A percentile compares a stretch with the other conserved stretches of the same genome.
These are phyloP conservation scores for Tupaia tana DNA, from an alignment of 2,113 vertebrate genomes.

Conservation along the genomic window DNA sequence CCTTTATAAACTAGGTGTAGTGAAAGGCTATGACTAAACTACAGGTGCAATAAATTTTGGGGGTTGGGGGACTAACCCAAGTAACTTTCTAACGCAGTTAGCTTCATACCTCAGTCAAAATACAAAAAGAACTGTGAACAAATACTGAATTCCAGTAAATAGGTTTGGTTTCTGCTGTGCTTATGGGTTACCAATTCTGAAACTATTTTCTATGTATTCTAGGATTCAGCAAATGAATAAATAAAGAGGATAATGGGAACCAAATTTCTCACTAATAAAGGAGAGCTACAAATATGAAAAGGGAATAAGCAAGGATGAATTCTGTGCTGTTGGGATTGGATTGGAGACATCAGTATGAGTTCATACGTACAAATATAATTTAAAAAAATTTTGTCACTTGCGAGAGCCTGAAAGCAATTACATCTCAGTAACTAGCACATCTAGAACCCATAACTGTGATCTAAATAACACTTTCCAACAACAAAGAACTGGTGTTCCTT, in stretches of 20 bases:
- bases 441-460: background rate
- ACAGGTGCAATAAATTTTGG: background rate
- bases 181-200: background rate
- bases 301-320: background rate
- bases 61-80: background rate
- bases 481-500: background rate
- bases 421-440: background rate
- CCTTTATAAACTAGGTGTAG: background rate
- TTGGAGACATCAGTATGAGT: background rate
- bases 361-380: background rate
- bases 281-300: background rate
- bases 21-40: slow-evolving; percentile 34
- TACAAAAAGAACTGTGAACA: background rate
- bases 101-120: slow-evolving; percentile 3
- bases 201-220: background rate
- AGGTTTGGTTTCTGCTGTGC: background rate
- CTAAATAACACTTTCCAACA: slow-evolving; percentile 12
- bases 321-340: background rate
- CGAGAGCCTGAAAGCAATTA: background rate
- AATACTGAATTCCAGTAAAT: background rate
- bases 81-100: background rate
- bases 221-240: slow-evolving; percentile 1
- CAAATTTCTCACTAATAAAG: background rate
- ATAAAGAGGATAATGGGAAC: background rate
- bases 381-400: background rate